Evolutionary conservation across 2,888 invertebrate genomes (phyloP).

Genomic region (Mellilla xanthometata): DNA sequence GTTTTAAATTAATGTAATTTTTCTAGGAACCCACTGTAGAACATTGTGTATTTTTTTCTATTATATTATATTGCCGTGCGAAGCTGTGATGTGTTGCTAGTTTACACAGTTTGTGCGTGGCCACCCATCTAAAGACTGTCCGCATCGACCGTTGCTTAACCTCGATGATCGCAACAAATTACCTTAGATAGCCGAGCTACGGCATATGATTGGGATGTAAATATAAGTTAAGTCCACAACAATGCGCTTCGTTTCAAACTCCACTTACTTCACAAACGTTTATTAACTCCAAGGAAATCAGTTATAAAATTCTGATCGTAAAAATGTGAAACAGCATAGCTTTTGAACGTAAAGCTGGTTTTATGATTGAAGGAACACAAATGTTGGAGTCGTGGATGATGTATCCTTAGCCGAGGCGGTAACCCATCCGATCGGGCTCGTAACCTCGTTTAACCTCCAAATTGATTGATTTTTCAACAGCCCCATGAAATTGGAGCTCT

Average conservation of each 20-base stretch:
- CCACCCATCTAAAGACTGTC: no score
- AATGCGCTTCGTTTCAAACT: neutral
- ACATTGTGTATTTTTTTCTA: no score
- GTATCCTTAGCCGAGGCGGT: conserved; percentile 15
- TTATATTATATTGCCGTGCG: no score
- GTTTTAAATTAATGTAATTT: no score
- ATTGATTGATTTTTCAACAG: conserved; percentile 35
- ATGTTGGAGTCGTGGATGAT: conserved; percentile 17
- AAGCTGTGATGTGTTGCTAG: no score
- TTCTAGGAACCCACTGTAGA: no score
- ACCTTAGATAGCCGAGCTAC: no score
- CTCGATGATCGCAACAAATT: no score
- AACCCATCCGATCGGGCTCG: conserved; percentile 17
- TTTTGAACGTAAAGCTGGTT: conserved; percentile 13
- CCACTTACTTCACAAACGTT: conserved; percentile 1
- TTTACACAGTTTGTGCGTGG: no score
- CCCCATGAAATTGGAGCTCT: conserved; percentile 28
- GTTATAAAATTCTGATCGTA: conserved; percentile 13
- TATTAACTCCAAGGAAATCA: conserved; percentile 6
- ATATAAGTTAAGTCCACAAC: no score
- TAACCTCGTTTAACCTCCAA: conserved; percentile 28
- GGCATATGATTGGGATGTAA: no score
- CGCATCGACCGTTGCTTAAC: no score
- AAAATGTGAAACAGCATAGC: conserved; percentile 9
- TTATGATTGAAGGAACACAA: conserved; percentile 18